Evolutionary conservation across 2,888 invertebrate genomes (phyloP), one percentile per base, ranked within the genome.

Genomic region (Metacarcinus magister): DNA sequence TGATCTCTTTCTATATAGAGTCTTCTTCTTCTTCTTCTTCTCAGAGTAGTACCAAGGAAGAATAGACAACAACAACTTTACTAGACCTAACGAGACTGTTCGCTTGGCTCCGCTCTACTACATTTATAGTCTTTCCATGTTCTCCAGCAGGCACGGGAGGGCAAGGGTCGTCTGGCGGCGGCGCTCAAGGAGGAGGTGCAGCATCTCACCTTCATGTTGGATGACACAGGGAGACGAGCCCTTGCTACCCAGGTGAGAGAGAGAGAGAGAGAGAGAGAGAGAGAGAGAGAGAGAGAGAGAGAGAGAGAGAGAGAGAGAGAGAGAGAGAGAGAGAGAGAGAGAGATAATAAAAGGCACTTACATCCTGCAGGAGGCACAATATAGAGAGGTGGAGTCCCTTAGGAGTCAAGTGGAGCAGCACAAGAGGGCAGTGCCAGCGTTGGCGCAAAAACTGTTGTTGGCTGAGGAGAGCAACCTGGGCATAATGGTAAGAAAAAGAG

Each of bases 231-330:
- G 19, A 92, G 54, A 28, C 46, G 32, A 28, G 54, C 92, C 39
- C n/a, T 54, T 2, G 54, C 32, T 10, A 54, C 54, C 5, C 92
- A 92, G 92, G 92, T 92, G 23, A 28, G 44, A 28, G n/a, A 90
- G 44, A 46, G 44, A 91, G 44, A 91, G 44, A 44, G 44, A 91
- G 44, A 91, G 44, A 91, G 44, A 91, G 91, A 91, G 91, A 44
- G 91, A 91, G 44, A 90, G 39, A 39, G 43, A 90, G 39, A 90
- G 39, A 90, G 43, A 90, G 87, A 87, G 87, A 28, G 87, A 39
- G 28, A 39, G 32, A 87, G 87, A 28, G 60, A 60, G 60, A 60
- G 60, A 60, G 60, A 60, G 60, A 60, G 60, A 60, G 60, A 60
- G 60, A 60, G 60, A 60, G 60, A 60, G 60, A 60, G 60, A 60